Percentiles rank a stretch among this genome's conserved stretches.
These are phyloP conservation scores for Lophochroa leadbeateri DNA, from an alignment of 2,113 vertebrate species.

Conservation along the genomic window DNA sequence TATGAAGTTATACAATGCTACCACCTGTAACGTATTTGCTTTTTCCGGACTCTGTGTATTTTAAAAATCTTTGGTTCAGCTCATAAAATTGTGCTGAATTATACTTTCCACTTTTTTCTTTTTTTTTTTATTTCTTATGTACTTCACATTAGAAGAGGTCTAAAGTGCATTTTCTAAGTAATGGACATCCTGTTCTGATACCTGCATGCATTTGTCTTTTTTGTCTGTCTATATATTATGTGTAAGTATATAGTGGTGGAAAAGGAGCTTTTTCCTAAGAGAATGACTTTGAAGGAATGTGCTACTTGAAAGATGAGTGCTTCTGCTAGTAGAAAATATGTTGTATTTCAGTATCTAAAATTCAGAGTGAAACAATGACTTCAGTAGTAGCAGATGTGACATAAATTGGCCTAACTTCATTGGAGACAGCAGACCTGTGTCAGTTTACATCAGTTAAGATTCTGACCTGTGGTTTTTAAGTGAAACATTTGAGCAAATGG, in stretches of 20 bases:
- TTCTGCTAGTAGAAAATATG: not conserved
- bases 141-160: slow-evolving; percentile 18
- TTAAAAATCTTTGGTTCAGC: slow-evolving; percentile 48
- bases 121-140: not conserved
- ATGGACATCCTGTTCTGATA: not conserved
- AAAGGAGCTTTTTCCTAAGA: not conserved
- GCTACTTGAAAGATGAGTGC: not conserved
- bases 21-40: slow-evolving; percentile 69
- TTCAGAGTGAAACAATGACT: not conserved
- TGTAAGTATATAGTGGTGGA: not conserved
- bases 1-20: slow-evolving; percentile 49
- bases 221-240: not conserved
- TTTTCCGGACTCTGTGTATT: slow-evolving; percentile 59
- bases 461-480: not conserved
- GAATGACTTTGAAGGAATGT: not conserved
- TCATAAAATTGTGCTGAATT: slow-evolving; percentile 56
- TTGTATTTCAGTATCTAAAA: slow-evolving; percentile 12
- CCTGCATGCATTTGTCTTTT: not conserved
- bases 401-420: not conserved
- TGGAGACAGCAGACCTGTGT: not conserved
- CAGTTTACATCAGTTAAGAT: not conserved
- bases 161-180: slow-evolving; percentile 14
- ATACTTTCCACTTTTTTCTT: not conserved
- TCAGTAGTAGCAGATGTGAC: not conserved
- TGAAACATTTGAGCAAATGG: not conserved